Evolutionary conservation across 2,888 invertebrate genomes (phyloP), one percentile per base, ranked within the genome.

Genomic region (Trissoscelio sp.): DNA sequence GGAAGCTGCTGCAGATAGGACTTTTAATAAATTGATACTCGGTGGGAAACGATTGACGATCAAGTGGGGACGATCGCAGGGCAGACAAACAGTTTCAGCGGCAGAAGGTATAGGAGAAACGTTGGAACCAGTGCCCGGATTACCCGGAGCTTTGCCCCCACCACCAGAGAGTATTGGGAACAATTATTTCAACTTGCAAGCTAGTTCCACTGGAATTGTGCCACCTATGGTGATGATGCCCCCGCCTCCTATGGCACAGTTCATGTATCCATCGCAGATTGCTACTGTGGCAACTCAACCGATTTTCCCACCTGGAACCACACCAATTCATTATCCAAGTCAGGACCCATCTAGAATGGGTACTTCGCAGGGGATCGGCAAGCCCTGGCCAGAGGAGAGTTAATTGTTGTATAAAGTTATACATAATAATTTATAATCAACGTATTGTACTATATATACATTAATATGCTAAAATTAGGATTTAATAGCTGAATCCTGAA

Each of bases 61-160:
- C 83, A 98, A 99, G 89, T 99, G 99, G 99, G 99, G 99, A 0
- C 95, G 97, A 87, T 98, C 98, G 0, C 99, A 99, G 92, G 98
- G 95, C 1, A 93, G 95, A 53, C 94, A 94, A 79, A 92, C 92
- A 0, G 88, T 91, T 2, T 89, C 91, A 0, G 93, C 93, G 4
- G 89, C 91, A 0, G 92, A 92, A 64, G 92, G 92, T 0, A 93
- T 93, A 67, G 92, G 93, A 14, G 93, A 94, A 79, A 92, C 93
- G 3, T 91, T 95, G 67, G 96, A 96, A 87, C 95, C 96, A 0
- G 95, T 96, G 0, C 96, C 96, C 3, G 96, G 96, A 4, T 92
- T 96, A 3, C 96, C 96, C 0, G 95, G 95, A 80, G 94, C 95
- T 11, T 88, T 95, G 28, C 95, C 93, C 1, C 94, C 94, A 0